Conservation (phyloP, 2,888 invertebrate species). For the Eudemis profundana region DNA sequence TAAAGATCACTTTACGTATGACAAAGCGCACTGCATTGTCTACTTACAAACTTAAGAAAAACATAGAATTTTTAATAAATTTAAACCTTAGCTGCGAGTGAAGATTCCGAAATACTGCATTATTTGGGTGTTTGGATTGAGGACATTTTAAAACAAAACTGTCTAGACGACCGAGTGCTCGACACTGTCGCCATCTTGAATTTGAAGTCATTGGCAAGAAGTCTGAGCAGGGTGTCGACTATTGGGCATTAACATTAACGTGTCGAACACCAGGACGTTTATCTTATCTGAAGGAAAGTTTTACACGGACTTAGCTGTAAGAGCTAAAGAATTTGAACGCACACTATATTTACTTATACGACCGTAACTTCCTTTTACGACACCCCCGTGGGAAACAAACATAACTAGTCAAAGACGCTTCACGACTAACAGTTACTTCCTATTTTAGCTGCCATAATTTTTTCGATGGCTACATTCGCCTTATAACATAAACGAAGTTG, state of each 20-base stretch:
- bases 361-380: neutral
- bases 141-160: too few species aligned
- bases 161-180: too few species aligned
- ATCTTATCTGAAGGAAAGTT: too few species aligned
- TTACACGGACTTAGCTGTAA: too few species aligned
- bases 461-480: constrained; percentile 7
- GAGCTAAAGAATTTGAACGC: too few species aligned
- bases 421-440: neutral
- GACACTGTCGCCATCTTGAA: too few species aligned
- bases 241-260: too few species aligned
- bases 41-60: constrained; percentile 46
- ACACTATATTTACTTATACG: too few species aligned
- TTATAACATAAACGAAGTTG: constrained; percentile 6
- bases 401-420: neutral
- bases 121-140: too few species aligned
- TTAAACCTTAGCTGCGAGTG: neutral
- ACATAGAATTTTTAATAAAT: constrained; percentile 36
- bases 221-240: too few species aligned
- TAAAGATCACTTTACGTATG: constrained; percentile 69
- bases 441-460: neutral
- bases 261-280: too few species aligned
- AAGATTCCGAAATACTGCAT: constrained; percentile 12
- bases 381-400: neutral
- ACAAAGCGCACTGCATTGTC: constrained; percentile 62
- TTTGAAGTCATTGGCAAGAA: too few species aligned